phyloP scores from a whole-genome alignment of 1,140 invertebrate genomes.

The Macrobrachium nipponense region DNA sequence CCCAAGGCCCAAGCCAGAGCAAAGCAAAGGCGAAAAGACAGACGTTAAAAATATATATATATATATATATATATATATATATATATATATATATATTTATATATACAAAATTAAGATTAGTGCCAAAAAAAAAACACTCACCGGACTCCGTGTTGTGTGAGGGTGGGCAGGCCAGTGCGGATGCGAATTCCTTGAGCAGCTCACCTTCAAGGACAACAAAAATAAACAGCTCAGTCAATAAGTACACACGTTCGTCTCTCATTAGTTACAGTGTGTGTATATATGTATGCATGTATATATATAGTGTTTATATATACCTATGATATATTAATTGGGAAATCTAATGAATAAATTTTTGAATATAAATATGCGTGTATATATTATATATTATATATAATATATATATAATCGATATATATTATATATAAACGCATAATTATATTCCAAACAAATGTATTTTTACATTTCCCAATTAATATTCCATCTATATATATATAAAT shows the following conservation, averaged over 20 bases:
- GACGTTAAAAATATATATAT: neutral
- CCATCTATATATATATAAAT: too few species aligned
- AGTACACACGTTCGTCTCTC: neutral
- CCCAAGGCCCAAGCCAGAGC: too few species aligned
- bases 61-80: too few species aligned
- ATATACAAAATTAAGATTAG: neutral
- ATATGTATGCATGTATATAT: neutral
- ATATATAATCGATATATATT: too few species aligned
- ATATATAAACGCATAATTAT: too few species aligned
- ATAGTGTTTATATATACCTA: neutral
- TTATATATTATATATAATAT: too few species aligned
- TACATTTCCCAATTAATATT: too few species aligned
- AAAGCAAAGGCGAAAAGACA: neutral
- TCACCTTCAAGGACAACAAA: slow-evolving; percentile 16
- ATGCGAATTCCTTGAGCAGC: slow-evolving; percentile 32
- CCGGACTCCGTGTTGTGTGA: slow-evolving; percentile 25
- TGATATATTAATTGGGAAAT: neutral
- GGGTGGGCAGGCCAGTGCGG: neutral
- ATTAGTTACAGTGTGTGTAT: neutral
- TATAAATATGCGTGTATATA: too few species aligned
- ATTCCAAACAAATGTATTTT: too few species aligned
- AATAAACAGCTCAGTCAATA: neutral
- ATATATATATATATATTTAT: too few species aligned
- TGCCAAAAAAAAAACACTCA: neutral
- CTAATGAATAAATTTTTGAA: too few species aligned